Conservation (phyloP, 2,113 vertebrate genomes). For the Cervus canadensis region DNA sequence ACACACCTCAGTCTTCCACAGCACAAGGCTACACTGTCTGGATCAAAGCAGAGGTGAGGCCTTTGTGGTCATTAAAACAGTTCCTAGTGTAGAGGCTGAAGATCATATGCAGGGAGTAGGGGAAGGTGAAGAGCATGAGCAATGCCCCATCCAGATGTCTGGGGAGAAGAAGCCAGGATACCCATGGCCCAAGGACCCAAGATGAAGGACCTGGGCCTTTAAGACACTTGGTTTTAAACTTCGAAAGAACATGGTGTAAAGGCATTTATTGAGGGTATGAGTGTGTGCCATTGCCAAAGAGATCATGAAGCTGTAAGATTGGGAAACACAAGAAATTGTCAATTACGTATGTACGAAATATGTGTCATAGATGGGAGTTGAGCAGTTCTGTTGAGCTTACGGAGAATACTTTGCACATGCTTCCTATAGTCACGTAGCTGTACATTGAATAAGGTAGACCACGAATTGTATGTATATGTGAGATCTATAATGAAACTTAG, state of each 20-base stretch:
- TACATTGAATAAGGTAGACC: neutral
- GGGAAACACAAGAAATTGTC: neutral
- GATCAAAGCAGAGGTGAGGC: slow-evolving; percentile 82
- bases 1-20: too few relatives aligned
- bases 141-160: slow-evolving; percentile 83
- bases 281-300: neutral
- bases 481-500: neutral
- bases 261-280: neutral
- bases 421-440: neutral
- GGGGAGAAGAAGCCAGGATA: slow-evolving; percentile 84
- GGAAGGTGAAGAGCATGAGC: slow-evolving; percentile 79
- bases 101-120: slow-evolving; percentile 84
- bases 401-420: neutral
- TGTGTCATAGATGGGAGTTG: neutral
- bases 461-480: neutral
- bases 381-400: neutral
- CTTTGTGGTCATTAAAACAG: slow-evolving; percentile 85
- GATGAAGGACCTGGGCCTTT: neutral
- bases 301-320: neutral
- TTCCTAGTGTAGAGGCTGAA: slow-evolving; percentile 84
- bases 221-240: neutral
- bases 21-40: slow-evolving; percentile 66
- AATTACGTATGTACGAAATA: neutral
- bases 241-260: neutral
- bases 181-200: neutral